phyloP scores from a whole-genome alignment of 2,888 invertebrate genomes.

The Nomada fabriciana region DNA sequence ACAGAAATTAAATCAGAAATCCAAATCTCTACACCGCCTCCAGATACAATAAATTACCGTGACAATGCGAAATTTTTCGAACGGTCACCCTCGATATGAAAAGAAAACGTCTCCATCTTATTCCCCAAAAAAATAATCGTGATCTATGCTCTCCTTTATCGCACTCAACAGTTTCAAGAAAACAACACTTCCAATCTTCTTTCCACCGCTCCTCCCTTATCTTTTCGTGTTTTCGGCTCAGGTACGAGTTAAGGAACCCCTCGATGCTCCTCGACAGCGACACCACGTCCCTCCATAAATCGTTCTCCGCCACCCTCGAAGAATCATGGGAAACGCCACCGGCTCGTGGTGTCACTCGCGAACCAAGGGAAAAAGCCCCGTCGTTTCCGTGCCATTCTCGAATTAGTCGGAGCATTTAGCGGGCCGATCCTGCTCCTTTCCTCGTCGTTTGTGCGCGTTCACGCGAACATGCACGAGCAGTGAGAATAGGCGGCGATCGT shows the following conservation, averaged over 20 bases:
- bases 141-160: conserved; percentile 13
- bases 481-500: conserved; percentile 2
- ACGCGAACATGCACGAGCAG: conserved; percentile 53
- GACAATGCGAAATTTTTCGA: too few species aligned
- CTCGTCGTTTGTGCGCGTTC: conserved; percentile 25
- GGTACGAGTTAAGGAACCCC: conserved; percentile 60
- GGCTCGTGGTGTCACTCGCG: conserved; percentile 42
- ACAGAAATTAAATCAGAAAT: too few species aligned
- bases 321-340: conserved; percentile 62
- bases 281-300: conserved; percentile 52
- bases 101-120: too few species aligned
- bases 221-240: conserved; percentile 15
- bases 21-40: too few species aligned
- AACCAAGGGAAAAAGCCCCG: conserved; percentile 25
- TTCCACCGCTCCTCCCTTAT: background rate
- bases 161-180: conserved; percentile 2
- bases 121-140: background rate
- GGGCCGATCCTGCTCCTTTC: background rate
- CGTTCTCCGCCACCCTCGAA: conserved; percentile 39
- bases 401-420: conserved; percentile 45
- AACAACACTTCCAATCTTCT: conserved; percentile 20
- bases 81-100: too few species aligned
- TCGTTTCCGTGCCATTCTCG: conserved; percentile 29
- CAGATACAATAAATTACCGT: too few species aligned
- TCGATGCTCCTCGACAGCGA: conserved; percentile 63